A percentile compares a stretch with the other conserved stretches of the same genome.
Conservation (phyloP, 2,797 vertebrate species). For the Semotilus atromaculatus region DNA sequence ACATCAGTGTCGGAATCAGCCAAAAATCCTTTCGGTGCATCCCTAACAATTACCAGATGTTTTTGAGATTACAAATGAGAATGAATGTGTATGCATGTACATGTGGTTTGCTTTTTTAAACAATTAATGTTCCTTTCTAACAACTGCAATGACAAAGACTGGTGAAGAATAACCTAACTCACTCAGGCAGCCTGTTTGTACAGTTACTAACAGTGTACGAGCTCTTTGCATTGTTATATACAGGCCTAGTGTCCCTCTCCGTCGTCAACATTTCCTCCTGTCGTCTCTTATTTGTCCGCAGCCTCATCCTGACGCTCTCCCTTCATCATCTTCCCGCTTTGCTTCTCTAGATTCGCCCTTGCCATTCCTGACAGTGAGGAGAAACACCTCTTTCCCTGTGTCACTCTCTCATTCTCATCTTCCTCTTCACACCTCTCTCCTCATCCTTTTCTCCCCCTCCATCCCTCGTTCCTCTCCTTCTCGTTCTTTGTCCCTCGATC, state of each 20-base stretch:
- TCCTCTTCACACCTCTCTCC: slow-evolving; percentile 27
- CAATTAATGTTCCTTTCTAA: background rate
- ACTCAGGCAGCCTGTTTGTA: background rate
- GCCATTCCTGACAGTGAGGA: slow-evolving; percentile 32
- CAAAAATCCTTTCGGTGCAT: background rate
- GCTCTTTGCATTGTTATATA: background rate
- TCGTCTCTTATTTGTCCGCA: slow-evolving; percentile 48
- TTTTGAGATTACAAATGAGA: background rate
- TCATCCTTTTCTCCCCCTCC: slow-evolving; percentile 27
- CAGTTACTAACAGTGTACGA: background rate
- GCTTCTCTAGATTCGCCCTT: slow-evolving; percentile 51
- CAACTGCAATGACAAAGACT: background rate
- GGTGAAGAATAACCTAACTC: background rate
- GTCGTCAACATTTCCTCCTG: slow-evolving; percentile 31
- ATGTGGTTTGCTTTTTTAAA: background rate
- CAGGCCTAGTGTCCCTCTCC: slow-evolving; percentile 7
- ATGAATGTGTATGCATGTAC: background rate
- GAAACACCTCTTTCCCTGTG: slow-evolving; percentile 16
- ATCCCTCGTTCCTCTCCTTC: slow-evolving; percentile 33
- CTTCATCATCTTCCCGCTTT: slow-evolving; percentile 38
- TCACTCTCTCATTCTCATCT: slow-evolving; percentile 35
- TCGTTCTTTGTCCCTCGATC: slow-evolving; percentile 54
- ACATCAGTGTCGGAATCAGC: background rate
- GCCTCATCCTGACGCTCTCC: slow-evolving; percentile 10
- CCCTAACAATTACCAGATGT: background rate